phyloP scores from a whole-genome alignment of 2,113 vertebrate genomes.

The Danio rerio region DNA sequence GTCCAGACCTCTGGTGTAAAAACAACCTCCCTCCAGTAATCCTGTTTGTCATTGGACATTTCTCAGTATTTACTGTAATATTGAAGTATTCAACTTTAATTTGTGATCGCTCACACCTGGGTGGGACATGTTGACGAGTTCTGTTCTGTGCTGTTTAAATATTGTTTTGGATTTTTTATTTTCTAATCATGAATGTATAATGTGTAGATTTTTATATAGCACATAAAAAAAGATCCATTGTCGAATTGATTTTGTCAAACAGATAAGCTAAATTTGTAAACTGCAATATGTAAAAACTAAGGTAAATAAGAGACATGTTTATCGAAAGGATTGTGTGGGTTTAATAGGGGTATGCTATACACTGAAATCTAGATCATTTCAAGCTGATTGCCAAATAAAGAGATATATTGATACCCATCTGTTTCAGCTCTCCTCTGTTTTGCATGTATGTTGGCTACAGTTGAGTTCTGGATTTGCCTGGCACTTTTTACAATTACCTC shows the following conservation, averaged over 20 bases:
- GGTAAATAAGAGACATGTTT: constrained; percentile 72
- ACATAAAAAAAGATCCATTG: constrained; percentile 72
- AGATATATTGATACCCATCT: constrained; percentile 59
- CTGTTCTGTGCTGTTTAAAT: constrained; percentile 73
- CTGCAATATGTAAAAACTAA: constrained; percentile 79
- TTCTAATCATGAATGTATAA: constrained; percentile 82
- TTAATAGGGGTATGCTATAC: constrained; percentile 76
- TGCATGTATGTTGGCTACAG: not conserved
- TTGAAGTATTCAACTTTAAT: constrained; percentile 64
- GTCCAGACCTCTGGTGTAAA: constrained; percentile 62
- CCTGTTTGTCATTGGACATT: constrained; percentile 67
- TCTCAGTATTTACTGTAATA: constrained; percentile 67
- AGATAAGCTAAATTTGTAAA: constrained; percentile 85
- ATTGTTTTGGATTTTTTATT: constrained; percentile 79
- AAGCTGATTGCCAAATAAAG: constrained; percentile 84
- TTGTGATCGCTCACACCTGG: constrained; percentile 67
- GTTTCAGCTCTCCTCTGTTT: not conserved
- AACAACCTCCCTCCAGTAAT: constrained; percentile 42
- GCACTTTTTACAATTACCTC: not conserved
- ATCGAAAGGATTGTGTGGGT: constrained; percentile 78
- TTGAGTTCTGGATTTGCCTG: not conserved
- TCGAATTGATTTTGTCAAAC: constrained; percentile 82
- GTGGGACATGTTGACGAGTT: constrained; percentile 71
- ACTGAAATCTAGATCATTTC: constrained; percentile 80
- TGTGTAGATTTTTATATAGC: constrained; percentile 82